phyloP scores from a whole-genome alignment of 2,888 invertebrate genomes.

The Leuctra nigra region DNA sequence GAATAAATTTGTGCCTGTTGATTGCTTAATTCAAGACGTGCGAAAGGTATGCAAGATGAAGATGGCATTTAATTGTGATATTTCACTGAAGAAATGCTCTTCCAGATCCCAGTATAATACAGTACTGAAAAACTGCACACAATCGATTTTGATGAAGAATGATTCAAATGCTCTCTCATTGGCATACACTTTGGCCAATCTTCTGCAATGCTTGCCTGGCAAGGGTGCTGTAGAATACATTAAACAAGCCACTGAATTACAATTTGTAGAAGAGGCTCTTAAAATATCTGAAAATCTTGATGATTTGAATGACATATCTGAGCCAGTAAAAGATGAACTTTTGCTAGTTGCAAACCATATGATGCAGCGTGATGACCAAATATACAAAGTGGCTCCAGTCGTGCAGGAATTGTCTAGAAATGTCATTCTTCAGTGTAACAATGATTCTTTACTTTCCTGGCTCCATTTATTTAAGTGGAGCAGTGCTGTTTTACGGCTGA shows the following conservation, averaged over 20 bases:
- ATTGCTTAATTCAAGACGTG: neutral
- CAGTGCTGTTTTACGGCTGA: too few species aligned
- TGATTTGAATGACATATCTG: neutral
- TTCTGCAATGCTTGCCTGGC: slow-evolving; percentile 2
- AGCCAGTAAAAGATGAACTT: too few species aligned
- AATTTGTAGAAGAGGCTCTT: neutral
- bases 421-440: neutral
- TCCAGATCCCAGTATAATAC: neutral
- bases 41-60: neutral
- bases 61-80: too few species aligned
- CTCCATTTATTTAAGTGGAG: too few species aligned
- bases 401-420: neutral
- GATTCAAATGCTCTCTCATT: neutral
- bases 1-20: neutral
- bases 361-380: neutral
- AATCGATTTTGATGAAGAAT: neutral
- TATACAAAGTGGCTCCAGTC: neutral
- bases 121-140: neutral
- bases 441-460: too few species aligned
- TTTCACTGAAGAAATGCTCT: neutral
- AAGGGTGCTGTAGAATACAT: slow-evolving; percentile 15
- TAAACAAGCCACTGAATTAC: neutral
- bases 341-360: neutral
- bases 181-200: neutral
- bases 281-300: neutral